phyloP scores from a whole-genome alignment of 2,888 invertebrate genomes.

The Epistrophella euchroma region DNA sequence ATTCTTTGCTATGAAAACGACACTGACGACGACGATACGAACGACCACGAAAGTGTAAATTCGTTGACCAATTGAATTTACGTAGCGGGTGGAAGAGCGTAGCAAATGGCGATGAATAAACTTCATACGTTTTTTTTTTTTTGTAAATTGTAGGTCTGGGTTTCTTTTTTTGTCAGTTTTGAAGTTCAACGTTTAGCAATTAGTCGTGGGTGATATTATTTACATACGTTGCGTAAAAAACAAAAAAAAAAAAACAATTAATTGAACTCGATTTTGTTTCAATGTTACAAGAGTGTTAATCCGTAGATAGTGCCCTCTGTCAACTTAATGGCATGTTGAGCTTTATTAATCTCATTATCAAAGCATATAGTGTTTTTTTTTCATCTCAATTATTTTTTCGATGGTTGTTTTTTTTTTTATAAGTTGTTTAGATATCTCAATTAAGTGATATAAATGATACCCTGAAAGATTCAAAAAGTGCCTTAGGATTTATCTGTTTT shows the following conservation, averaged over 20 bases:
- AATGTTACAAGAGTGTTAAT: constrained; percentile 62
- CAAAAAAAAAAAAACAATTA: no score
- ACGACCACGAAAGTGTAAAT: constrained; percentile 52
- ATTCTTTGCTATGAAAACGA: constrained; percentile 18
- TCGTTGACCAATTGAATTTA: constrained; percentile 52
- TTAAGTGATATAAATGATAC: constrained; percentile 16
- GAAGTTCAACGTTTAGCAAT: constrained; percentile 75
- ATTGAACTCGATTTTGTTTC: constrained; percentile 64
- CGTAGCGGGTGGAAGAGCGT: background rate
- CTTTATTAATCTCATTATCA: constrained; percentile 21
- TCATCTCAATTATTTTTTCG: background rate
- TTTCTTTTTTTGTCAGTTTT: constrained; percentile 67
- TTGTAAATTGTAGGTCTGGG: constrained; percentile 41
- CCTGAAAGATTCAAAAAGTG: background rate
- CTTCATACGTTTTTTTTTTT: constrained; percentile 27
- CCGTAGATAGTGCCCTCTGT: constrained; percentile 56
- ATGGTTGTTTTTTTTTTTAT: constrained; percentile 14
- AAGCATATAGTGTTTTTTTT: background rate
- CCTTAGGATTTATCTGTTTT: background rate
- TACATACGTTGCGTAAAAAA: constrained; percentile 63
- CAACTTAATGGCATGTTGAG: constrained; percentile 39
- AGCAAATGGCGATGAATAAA: constrained; percentile 11
- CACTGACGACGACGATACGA: background rate
- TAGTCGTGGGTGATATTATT: constrained; percentile 57
- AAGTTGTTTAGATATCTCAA: constrained; percentile 25